Base-by-base conservation (phyloP, 2,888 invertebrate genomes). In the Protonemura montana region DNA sequence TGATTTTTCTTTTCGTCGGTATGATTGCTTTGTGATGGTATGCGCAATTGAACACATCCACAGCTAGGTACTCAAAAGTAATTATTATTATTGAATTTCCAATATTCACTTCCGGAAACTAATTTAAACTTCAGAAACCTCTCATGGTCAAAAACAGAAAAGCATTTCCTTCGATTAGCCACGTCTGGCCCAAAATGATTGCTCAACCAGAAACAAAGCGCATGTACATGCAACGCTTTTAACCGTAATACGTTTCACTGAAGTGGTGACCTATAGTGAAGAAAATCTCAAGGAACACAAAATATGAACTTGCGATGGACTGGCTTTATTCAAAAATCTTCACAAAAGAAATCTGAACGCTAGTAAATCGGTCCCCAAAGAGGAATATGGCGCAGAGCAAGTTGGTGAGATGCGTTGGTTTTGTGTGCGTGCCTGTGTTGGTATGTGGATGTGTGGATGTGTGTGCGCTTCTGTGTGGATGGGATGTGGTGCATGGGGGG, bases 301-400 rank as follows among this genome's bases (percentile, higher is more conserved):
- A 78, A 78, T 78, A 78, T 27, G 27, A 27, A 27, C 78, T 7
- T 7, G 28, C 26, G 41, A 83, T 41, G 42, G 82, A 42, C 82
- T 83, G 82, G 26, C 28, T 76, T 59, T 84, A 84, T 84, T 84
- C 84, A 84, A 76, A 59, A 84, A 84, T n/a, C 76, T 76, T 76
- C 84, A 76, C 84, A 84, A 84, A 78, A 84, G 84, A 84, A 84
- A 84, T 76, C 84, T 59, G 59, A 26, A 25, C 59, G 59, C 76
- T 16, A 26, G 28, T 76, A 84, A 84, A 84, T 84, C 76, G 84
- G 27, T 84, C 84, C 84, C 84, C 76, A 27, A 59, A 84, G 84
- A 84, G 84, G 76, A 76, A 84, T 84, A 26, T 26, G 59, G 82
- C 26, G 82, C 41, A 21, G 82, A 83, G 82, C 30, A 83, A 83